A percentile compares a stretch with the other conserved stretches of the same genome.
phyloP scores from a whole-genome alignment of 1,140 invertebrate species.

The Battus philenor region DNA sequence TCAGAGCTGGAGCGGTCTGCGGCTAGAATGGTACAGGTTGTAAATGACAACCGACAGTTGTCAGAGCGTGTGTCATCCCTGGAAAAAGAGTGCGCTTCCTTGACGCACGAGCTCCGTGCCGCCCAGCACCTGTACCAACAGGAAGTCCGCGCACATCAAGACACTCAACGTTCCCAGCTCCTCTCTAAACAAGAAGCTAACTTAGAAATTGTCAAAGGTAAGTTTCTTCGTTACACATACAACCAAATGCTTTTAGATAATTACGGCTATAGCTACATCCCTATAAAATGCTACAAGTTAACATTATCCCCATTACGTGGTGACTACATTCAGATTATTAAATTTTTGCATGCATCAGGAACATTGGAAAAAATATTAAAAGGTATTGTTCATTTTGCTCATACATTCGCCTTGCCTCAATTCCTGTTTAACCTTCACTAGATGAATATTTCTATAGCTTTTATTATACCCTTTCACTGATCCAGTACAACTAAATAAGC shows the following conservation, averaged over 20 bases:
- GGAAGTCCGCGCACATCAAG: slow-evolving; percentile 91
- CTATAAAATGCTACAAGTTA: slow-evolving; percentile 14
- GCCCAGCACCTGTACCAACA: slow-evolving; percentile 92
- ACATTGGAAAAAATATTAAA: slow-evolving; percentile 69
- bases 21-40: slow-evolving; percentile 82
- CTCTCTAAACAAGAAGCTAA: slow-evolving; percentile 94
- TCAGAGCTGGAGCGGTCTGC: slow-evolving; percentile 85
- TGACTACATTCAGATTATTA: slow-evolving; percentile 39
- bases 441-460: too few species aligned
- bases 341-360: slow-evolving; percentile 74
- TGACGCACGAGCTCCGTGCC: slow-evolving; percentile 91
- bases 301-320: slow-evolving; percentile 15
- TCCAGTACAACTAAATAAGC: too few species aligned
- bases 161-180: slow-evolving; percentile 89
- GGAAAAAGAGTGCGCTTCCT: slow-evolving; percentile 92
- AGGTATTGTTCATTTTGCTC: slow-evolving; percentile 67
- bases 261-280: slow-evolving; percentile 21
- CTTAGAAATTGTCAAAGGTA: slow-evolving; percentile 92
- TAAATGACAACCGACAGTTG: slow-evolving; percentile 86
- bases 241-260: slow-evolving; percentile 11
- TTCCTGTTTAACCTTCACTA: too few species aligned
- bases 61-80: slow-evolving; percentile 87
- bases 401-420: too few species aligned
- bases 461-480: too few species aligned
- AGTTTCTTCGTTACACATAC: slow-evolving; percentile 23